Conservation (phyloP, 1,140 invertebrate genomes). For the Sitobion miscanthi region DNA sequence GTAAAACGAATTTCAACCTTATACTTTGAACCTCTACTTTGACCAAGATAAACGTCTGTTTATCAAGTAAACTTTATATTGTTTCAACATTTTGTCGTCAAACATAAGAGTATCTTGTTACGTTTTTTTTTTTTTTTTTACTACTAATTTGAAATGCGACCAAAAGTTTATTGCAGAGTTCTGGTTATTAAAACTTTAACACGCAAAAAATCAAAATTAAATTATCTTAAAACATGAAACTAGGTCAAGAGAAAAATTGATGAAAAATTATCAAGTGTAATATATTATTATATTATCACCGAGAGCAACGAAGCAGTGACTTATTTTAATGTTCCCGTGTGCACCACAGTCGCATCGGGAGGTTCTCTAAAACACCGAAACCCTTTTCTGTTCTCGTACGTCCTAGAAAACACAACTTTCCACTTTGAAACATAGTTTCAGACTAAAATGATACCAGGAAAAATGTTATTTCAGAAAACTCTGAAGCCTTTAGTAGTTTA, state of each 20-base stretch:
- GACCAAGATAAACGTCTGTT: background rate
- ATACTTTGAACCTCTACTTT: background rate
- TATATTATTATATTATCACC: background rate
- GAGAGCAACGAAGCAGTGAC: background rate
- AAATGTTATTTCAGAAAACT: background rate
- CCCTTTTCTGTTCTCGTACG: slow-evolving; percentile 36
- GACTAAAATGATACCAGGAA: background rate
- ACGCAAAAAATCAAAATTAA: background rate
- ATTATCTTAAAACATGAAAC: background rate
- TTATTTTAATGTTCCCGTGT: background rate
- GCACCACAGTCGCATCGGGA: slow-evolving; percentile 12
- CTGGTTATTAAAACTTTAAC: background rate
- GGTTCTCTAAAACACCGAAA: slow-evolving; percentile 14
- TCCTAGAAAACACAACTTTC: slow-evolving; percentile 34
- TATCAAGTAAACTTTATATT: background rate
- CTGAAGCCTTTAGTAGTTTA: background rate
- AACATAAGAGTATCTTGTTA: background rate
- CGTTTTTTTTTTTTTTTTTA: background rate
- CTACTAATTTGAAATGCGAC: background rate
- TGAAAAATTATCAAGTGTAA: background rate
- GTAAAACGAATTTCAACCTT: background rate
- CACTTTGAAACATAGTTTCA: slow-evolving; percentile 30
- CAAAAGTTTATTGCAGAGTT: background rate
- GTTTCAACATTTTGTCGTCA: background rate
- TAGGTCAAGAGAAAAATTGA: slow-evolving; percentile 9